phyloP scores from a whole-genome alignment of 2,888 invertebrate species.

The Caenorhabditis sp. region DNA sequence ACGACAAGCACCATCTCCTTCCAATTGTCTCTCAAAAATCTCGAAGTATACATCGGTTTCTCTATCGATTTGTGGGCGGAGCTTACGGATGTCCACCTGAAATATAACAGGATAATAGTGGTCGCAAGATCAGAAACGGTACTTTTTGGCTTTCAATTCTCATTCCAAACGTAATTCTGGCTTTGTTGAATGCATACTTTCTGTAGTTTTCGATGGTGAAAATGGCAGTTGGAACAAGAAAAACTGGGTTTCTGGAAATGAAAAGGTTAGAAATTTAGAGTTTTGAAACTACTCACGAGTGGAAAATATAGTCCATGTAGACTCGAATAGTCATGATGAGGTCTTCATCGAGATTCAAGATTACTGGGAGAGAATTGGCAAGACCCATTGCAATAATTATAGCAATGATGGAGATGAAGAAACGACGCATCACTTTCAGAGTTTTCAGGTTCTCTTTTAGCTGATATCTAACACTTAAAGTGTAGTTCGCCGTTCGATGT shows the following conservation, averaged over 20 bases:
- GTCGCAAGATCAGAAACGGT: neutral
- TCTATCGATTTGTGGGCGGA: slow-evolving; percentile 35
- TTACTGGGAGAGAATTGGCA: slow-evolving; percentile 59
- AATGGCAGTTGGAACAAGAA: slow-evolving; percentile 54
- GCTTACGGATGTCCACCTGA: slow-evolving; percentile 59
- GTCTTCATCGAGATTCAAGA: slow-evolving; percentile 45
- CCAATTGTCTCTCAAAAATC: slow-evolving; percentile 59
- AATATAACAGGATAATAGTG: neutral
- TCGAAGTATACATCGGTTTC: slow-evolving; percentile 63
- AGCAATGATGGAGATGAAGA: slow-evolving; percentile 51
- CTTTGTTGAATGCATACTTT: slow-evolving; percentile 55
- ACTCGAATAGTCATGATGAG: slow-evolving; percentile 44
- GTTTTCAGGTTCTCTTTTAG: slow-evolving; percentile 64
- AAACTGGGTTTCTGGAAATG: slow-evolving; percentile 56
- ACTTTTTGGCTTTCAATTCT: slow-evolving; percentile 53
- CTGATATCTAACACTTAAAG: slow-evolving; percentile 63
- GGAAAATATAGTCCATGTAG: slow-evolving; percentile 62
- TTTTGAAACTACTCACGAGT: slow-evolving; percentile 43
- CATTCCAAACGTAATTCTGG: slow-evolving; percentile 53
- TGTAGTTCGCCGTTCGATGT: slow-evolving; percentile 58
- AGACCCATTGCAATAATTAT: slow-evolving; percentile 60
- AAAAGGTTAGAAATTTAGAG: neutral
- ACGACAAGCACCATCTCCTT: slow-evolving; percentile 23
- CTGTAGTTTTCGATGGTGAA: slow-evolving; percentile 62
- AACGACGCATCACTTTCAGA: slow-evolving; percentile 64